Conservation (phyloP, 1,140 invertebrate species). For the Globodera rostochiensis region DNA sequence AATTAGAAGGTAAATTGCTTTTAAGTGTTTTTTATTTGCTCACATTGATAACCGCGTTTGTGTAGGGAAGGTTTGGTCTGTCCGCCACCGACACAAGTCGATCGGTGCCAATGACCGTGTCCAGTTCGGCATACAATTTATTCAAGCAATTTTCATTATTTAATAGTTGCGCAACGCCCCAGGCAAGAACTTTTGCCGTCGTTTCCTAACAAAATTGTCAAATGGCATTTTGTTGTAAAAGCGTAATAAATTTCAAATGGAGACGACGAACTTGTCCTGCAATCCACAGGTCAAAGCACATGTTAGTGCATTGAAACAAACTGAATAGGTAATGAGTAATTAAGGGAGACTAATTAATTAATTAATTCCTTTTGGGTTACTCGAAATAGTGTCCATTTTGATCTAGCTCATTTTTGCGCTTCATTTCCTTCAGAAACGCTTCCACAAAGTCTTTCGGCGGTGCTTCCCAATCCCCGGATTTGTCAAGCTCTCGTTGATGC, state of each 20-base stretch:
- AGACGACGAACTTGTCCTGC: slow-evolving; percentile 8
- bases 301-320: slow-evolving; percentile 4
- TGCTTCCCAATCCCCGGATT: no score
- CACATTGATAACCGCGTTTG: no score
- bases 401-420: background rate
- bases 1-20: no score
- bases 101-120: slow-evolving; percentile 18
- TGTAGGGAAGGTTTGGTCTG: no score
- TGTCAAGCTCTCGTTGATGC: no score
- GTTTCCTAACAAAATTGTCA: slow-evolving; percentile 72
- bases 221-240: no score
- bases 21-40: no score
- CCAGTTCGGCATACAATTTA: slow-evolving; percentile 31
- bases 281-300: slow-evolving; percentile 30
- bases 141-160: slow-evolving; percentile 74
- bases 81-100: slow-evolving; percentile 3
- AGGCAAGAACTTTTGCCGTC: slow-evolving; percentile 79
- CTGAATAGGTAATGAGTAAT: background rate
- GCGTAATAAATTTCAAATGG: no score
- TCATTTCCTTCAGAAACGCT: background rate
- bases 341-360: background rate
- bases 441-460: no score
- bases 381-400: no score
- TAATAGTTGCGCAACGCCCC: slow-evolving; percentile 82
- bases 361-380: slow-evolving; percentile 21